A percentile compares a stretch with the other conserved stretches of the same genome.
Conservation (phyloP, 2,113 vertebrate genomes). For the Petaurus breviceps region DNA sequence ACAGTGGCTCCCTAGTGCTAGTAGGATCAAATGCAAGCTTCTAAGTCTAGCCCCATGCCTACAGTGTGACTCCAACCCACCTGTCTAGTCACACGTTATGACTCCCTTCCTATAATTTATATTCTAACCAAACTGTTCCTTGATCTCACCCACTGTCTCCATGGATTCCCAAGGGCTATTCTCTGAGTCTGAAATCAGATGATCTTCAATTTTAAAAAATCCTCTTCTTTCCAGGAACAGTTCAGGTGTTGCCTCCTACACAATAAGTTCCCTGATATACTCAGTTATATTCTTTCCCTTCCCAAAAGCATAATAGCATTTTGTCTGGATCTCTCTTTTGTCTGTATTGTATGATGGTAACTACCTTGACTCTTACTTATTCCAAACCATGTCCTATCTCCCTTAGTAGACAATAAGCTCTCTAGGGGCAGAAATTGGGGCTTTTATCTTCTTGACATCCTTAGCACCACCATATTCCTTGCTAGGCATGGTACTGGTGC, state of each 20-base stretch:
- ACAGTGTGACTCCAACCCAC: background rate
- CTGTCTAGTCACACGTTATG: background rate
- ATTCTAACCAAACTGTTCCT: background rate
- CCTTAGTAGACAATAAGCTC: background rate
- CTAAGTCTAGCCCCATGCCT: background rate
- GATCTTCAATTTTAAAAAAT: background rate
- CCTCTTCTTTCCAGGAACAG: background rate
- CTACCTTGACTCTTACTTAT: background rate
- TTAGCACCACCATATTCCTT: background rate
- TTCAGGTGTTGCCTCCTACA: background rate
- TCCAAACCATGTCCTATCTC: background rate
- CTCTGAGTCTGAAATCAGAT: background rate
- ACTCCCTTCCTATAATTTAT: background rate
- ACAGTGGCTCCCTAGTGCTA: background rate
- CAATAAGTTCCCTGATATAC: background rate
- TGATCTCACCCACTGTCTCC: background rate
- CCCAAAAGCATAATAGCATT: background rate
- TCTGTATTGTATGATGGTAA: background rate
- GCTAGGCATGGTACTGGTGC: background rate
- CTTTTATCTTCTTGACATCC: background rate
- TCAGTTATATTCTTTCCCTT: background rate
- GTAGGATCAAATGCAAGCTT: background rate
- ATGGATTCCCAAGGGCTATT: background rate
- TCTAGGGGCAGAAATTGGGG: background rate
- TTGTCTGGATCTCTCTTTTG: background rate